Evolutionary conservation across 2,888 invertebrate genomes (phyloP).

Genomic region (Macrostomum cliftonense): DNA sequence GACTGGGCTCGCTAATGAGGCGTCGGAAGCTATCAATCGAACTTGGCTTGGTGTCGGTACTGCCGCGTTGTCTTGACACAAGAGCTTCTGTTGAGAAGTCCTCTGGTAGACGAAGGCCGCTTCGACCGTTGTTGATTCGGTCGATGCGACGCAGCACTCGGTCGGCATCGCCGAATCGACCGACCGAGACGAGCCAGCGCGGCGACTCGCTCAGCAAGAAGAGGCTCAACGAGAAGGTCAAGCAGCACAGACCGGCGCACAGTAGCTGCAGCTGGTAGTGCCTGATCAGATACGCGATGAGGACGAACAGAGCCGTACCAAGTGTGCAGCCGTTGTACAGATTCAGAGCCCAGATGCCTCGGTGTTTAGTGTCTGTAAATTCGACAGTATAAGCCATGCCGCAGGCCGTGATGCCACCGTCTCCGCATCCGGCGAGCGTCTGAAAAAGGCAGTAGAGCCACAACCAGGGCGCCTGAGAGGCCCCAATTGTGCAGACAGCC

Average conservation of each 20-base stretch:
- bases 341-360: neutral
- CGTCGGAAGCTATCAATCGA: neutral
- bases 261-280: neutral
- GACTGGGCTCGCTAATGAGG: neutral
- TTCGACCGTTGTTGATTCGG: no score
- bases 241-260: neutral
- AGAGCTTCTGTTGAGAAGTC: no score
- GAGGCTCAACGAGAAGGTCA: neutral
- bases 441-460: conserved; percentile 2
- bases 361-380: neutral
- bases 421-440: conserved; percentile 1
- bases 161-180: no score
- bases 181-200: neutral
- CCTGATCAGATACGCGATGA: conserved; percentile 5
- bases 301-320: neutral
- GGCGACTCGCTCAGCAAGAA: conserved; percentile 1
- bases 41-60: no score
- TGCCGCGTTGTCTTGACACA: no score
- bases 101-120: no score
- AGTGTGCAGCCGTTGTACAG: conserved; percentile 1
- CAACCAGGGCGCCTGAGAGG: neutral
- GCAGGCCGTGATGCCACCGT: conserved; percentile 1
- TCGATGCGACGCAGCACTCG: no score
- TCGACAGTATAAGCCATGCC: neutral
- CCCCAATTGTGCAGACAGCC: neutral